Conservation (phyloP, 1,140 invertebrate genomes). For the Bradysia coprophila region DNA sequence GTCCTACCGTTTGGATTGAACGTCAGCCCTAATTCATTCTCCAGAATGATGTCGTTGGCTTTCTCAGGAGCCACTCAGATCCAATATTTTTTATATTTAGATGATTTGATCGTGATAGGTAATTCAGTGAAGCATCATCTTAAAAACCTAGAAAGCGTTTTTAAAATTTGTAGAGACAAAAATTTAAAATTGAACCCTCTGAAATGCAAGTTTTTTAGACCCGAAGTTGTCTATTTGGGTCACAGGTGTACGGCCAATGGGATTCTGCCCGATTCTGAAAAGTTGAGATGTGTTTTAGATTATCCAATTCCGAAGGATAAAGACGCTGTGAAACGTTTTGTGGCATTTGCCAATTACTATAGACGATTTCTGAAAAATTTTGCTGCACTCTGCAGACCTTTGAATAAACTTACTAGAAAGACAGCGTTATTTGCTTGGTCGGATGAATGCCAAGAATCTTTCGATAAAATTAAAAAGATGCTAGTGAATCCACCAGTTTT, state of each 20-base stretch:
- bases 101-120: slow-evolving; percentile 6
- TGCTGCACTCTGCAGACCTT: slow-evolving; percentile 10
- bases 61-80: background rate
- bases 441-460: slow-evolving; percentile 8
- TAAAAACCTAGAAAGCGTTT: slow-evolving; percentile 2
- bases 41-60: background rate
- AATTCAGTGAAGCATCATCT: slow-evolving; percentile 1
- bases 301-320: slow-evolving; percentile 1
- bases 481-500: slow-evolving; percentile 10
- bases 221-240: slow-evolving; percentile 6
- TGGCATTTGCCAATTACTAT: slow-evolving; percentile 10
- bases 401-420: slow-evolving; percentile 11
- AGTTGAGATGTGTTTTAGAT: background rate
- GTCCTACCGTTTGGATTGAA: slow-evolving; percentile 6
- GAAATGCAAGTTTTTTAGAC: slow-evolving; percentile 7
- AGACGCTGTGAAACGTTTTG: slow-evolving; percentile 8
- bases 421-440: slow-evolving; percentile 7
- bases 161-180: slow-evolving; percentile 4
- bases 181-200: slow-evolving; percentile 6
- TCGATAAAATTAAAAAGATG: slow-evolving; percentile 9
- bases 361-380: slow-evolving; percentile 10
- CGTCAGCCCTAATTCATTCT: slow-evolving; percentile 4
- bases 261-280: slow-evolving; percentile 2
- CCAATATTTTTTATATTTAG: slow-evolving; percentile 10
- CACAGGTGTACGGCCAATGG: slow-evolving; percentile 5